Base-by-base conservation (phyloP, 2,113 vertebrate species). In the Stictonetta naevosa region DNA sequence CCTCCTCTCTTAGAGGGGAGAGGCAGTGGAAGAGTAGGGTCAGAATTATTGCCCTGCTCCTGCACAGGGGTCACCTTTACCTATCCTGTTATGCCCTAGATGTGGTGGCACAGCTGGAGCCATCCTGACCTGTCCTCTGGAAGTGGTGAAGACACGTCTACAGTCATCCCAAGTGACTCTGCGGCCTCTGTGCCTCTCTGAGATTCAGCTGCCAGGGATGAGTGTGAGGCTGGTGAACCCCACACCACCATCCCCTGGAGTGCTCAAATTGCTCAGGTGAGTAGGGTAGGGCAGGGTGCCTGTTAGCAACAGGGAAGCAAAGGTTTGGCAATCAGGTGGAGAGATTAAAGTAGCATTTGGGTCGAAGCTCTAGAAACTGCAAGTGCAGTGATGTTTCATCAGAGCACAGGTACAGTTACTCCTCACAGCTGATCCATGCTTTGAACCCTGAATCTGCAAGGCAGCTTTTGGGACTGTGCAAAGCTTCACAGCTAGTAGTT, bases 81-180 rank as follows among this genome's bases (percentile, higher is more conserved):
- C 5, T 69, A 22, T 53, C 12, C 13, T 64, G 8, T 62, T 62
- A 13, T 60, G 58, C 18, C 60, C 55, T 95, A 97, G 97, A 84
- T 97, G 97, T 25, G 97, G 96, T 40, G 97, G 97, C 58, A 97
- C 97, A 40, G 96, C 92, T 48, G 97, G 95, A 89, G 97, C 97
- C 87, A 97, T 97, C 85, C 72, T 97, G 90, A 97, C 97, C 20
- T 97, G 97, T 69, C 97, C 97, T n/a, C 68, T 97, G 95, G 97
- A 97, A 62, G 97, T 97, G 64, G 97, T 97, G 95, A 97, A 97
- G 93, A 97, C 97, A 8, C 96, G 96, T 80, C 91, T 97, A 1
- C 97, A 97, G 83, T 97, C 97, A 20, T 97, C 97, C 40, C 94
- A 96, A 3, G 33, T 95, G 80, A 28, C 80, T 4, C 53, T 96